phyloP scores from a whole-genome alignment of 2,113 vertebrate genomes.

The Corythaeola cristata region DNA sequence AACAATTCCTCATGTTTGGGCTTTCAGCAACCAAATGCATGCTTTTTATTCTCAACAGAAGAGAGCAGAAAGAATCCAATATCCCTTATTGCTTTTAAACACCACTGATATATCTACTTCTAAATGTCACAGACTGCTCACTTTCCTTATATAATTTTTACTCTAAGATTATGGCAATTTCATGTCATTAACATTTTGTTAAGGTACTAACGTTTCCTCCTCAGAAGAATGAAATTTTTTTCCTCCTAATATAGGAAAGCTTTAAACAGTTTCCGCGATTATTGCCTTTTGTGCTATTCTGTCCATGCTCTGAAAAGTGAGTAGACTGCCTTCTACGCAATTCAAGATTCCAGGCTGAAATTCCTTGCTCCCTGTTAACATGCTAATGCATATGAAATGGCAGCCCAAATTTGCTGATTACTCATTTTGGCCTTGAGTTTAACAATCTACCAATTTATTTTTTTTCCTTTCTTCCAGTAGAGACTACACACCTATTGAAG shows the following conservation, averaged over 20 bases:
- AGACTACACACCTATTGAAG: not conserved
- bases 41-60: not conserved
- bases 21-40: not conserved
- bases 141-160: not conserved
- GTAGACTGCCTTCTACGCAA: not conserved
- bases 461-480: not conserved
- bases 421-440: not conserved
- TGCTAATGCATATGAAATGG: not conserved
- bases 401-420: not conserved
- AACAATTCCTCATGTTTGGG: not conserved
- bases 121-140: not conserved
- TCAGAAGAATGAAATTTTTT: fast-evolving
- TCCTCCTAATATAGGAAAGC: not conserved
- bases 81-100: not conserved
- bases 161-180: not conserved
- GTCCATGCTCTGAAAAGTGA: not conserved
- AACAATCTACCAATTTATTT: not conserved
- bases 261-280: not conserved
- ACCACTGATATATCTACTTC: not conserved
- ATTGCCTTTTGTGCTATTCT: not conserved
- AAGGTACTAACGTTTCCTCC: not conserved
- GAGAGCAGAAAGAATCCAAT: not conserved
- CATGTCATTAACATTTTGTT: not conserved
- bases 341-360: not conserved
- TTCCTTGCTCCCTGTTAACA: not conserved